These are phyloP conservation scores for Uropetala carovei DNA, from an alignment of 2,888 invertebrate species.

Conservation along the genomic window DNA sequence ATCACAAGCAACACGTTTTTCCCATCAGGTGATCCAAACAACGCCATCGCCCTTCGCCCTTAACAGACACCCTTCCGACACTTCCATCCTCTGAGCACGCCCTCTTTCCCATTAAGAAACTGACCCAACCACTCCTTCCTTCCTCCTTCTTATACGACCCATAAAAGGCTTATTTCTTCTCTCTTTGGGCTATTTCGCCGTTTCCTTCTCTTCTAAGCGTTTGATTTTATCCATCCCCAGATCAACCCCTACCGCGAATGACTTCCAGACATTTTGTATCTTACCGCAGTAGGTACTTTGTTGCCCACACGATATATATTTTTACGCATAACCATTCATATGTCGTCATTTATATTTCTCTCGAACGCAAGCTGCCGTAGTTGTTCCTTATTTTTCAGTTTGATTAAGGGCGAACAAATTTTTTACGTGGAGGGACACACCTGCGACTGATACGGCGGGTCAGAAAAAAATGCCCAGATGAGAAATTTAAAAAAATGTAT, in stretches of 20 bases:
- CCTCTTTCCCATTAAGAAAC: not conserved
- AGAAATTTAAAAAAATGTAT: no score
- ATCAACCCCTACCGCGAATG: not conserved
- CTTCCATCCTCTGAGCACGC: slow-evolving; percentile 6
- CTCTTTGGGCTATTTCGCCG: not conserved
- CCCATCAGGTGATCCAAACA: not conserved
- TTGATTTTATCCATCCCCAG: not conserved
- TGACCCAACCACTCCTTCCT: not conserved
- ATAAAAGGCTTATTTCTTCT: slow-evolving; percentile 17
- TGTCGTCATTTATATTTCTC: no score
- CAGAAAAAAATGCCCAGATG: no score
- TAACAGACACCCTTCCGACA: not conserved
- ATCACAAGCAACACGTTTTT: not conserved
- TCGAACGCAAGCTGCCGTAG: no score
- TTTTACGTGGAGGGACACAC: no score
- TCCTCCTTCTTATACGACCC: slow-evolving; percentile 20
- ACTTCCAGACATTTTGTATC: not conserved
- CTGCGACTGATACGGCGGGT: no score
- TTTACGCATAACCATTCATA: no score
- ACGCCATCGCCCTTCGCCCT: not conserved
- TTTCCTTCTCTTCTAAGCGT: not conserved
- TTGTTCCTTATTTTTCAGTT: no score
- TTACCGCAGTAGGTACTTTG: no score
- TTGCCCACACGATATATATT: no score
- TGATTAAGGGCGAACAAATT: no score